Evolutionary conservation across 2,797 vertebrate species (phyloP).

Genomic region (Myiotriccus ornatus): DNA sequence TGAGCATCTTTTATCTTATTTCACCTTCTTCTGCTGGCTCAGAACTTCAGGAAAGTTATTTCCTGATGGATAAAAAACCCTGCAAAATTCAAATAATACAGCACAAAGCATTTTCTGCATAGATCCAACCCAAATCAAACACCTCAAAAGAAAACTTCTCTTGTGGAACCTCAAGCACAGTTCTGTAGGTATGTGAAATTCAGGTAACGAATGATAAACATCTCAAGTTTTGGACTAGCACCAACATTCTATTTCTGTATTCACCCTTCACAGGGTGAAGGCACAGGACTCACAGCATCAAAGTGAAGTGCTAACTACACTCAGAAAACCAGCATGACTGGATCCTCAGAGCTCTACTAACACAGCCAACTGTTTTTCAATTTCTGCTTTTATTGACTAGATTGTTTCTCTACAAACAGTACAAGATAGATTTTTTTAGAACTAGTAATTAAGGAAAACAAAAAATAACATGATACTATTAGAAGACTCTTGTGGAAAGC

Average conservation of each 20-base stretch:
- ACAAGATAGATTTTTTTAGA: not conserved
- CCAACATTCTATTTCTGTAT: not conserved
- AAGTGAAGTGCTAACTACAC: not conserved
- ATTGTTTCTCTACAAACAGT: not conserved
- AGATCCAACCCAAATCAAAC: slow-evolving; percentile 9
- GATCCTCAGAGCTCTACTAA: not conserved
- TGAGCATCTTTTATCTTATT: not conserved
- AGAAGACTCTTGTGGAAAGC: not conserved
- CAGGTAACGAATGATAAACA: not conserved
- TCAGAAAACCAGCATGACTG: slow-evolving; percentile 21
- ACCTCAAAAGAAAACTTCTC: not conserved
- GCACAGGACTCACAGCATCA: not conserved
- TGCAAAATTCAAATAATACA: not conserved
- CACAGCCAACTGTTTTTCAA: not conserved
- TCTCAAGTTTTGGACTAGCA: not conserved
- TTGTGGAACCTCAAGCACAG: not conserved
- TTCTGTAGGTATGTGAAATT: slow-evolving; percentile 2
- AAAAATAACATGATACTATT: not conserved
- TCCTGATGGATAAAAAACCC: not conserved
- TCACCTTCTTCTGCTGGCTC: not conserved
- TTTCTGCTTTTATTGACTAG: not conserved
- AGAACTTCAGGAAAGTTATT: not conserved
- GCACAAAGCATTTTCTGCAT: not conserved
- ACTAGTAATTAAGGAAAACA: not conserved
- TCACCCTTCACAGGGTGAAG: not conserved